Conservation (phyloP, 2,797 vertebrate species). For the Myotis daubentonii region DNA sequence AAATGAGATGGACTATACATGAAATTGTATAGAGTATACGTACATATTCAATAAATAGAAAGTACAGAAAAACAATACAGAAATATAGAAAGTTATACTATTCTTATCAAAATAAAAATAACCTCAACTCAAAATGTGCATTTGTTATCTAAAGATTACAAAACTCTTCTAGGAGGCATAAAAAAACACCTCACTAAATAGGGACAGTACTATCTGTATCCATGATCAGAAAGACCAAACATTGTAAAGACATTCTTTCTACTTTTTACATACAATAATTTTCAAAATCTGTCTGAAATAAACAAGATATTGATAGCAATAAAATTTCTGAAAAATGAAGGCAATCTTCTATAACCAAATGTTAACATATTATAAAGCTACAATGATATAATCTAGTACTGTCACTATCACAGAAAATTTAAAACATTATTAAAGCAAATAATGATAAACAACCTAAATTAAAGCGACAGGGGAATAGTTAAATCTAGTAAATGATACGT, state of each 20-base stretch:
- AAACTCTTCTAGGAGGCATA: neutral
- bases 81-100: slow-evolving; percentile 13
- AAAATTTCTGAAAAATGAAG: slow-evolving; percentile 47
- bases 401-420: neutral
- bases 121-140: neutral
- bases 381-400: neutral
- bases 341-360: neutral
- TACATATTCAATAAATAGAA: neutral
- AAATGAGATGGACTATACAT: slow-evolving; percentile 12
- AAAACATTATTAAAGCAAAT: too few relatives aligned
- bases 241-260: neutral
- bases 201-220: neutral
- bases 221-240: neutral
- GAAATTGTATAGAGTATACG: neutral
- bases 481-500: neutral
- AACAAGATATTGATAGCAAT: slow-evolving; percentile 12
- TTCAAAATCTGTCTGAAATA: slow-evolving; percentile 21
- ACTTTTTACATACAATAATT: slow-evolving; percentile 2
- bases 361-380: neutral
- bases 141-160: slow-evolving; percentile 34
- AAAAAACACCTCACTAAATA: slow-evolving; percentile 13
- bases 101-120: slow-evolving; percentile 26
- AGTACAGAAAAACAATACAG: neutral
- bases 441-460: neutral
- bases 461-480: neutral